Evolutionary conservation across 2,888 invertebrate species (phyloP).

Genomic region (Hedya salicella): DNA sequence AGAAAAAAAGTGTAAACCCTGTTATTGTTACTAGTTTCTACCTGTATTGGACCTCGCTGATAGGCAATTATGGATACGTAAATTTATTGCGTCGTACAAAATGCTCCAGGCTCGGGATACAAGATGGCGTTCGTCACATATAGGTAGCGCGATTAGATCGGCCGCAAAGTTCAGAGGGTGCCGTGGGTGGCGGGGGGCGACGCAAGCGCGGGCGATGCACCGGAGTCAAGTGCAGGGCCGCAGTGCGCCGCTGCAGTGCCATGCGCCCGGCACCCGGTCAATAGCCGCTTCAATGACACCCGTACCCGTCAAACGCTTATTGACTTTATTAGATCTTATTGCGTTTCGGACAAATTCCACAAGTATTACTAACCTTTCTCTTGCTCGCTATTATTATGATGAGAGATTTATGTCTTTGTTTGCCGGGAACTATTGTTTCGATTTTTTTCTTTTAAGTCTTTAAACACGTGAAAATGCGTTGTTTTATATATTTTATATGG

Average conservation of each 20-base stretch:
- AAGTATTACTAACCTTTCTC: constrained; percentile 14
- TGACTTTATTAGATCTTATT: constrained; percentile 33
- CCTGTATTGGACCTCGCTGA: too few relatives aligned
- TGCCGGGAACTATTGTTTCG: not conserved
- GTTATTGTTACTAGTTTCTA: too few relatives aligned
- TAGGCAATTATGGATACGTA: too few relatives aligned
- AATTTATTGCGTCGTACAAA: not conserved
- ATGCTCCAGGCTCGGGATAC: constrained; percentile 31
- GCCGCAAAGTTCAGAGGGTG: constrained; percentile 45
- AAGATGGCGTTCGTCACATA: constrained; percentile 60
- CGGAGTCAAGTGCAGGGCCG: constrained; percentile 81
- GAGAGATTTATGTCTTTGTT: constrained; percentile 18
- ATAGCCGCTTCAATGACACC: constrained; percentile 59
- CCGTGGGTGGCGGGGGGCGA: constrained; percentile 45
- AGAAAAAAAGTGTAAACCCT: too few relatives aligned
- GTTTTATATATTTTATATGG: too few relatives aligned
- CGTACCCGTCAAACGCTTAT: constrained; percentile 30
- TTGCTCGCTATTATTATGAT: not conserved
- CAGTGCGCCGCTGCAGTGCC: constrained; percentile 73
- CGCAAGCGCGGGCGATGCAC: constrained; percentile 72
- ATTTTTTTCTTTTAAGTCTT: not conserved
- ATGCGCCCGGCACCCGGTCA: constrained; percentile 72
- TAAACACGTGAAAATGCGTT: not conserved
- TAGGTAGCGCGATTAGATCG: constrained; percentile 47
- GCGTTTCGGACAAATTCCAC: constrained; percentile 26